Conservation (phyloP, 1,140 invertebrate genomes). For the Camponotus floridanus region DNA sequence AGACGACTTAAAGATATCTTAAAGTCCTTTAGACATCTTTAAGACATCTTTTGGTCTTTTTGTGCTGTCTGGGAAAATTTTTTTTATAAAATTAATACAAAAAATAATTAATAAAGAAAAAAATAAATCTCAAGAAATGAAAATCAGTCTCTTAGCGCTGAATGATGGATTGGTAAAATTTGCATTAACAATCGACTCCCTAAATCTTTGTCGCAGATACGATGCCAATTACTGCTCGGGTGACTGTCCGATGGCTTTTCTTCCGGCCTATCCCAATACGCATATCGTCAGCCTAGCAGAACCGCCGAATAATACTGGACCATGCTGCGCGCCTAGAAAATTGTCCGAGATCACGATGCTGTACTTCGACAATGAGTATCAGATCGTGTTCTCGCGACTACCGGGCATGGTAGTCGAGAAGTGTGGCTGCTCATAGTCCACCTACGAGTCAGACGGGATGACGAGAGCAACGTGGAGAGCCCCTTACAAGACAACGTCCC, state of each 20-base stretch:
- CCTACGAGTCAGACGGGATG: conserved; percentile 17
- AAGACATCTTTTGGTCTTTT: too few relatives aligned
- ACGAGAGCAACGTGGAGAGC: conserved; percentile 20
- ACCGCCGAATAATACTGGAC: conserved; percentile 90
- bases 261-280: conserved; percentile 97
- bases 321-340: conserved; percentile 96
- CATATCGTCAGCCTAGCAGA: conserved; percentile 93
- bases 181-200: conserved; percentile 25
- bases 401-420: conserved; percentile 97
- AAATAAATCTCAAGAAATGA: too few relatives aligned
- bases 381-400: conserved; percentile 95
- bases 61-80: too few relatives aligned
- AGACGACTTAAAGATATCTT: too few relatives aligned
- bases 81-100: too few relatives aligned
- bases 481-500: not conserved
- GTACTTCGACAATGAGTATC: conserved; percentile 95
- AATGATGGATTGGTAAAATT: too few relatives aligned
- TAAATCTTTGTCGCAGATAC: conserved; percentile 87
- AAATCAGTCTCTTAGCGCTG: too few relatives aligned
- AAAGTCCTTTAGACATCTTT: too few relatives aligned
- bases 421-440: conserved; percentile 95
- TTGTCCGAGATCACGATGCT: conserved; percentile 96
- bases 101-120: too few relatives aligned
- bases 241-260: conserved; percentile 96
- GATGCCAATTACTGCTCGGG: conserved; percentile 98